phyloP scores from a whole-genome alignment of 1,140 invertebrate genomes.

The Pseudomyrmex cubaensis region DNA sequence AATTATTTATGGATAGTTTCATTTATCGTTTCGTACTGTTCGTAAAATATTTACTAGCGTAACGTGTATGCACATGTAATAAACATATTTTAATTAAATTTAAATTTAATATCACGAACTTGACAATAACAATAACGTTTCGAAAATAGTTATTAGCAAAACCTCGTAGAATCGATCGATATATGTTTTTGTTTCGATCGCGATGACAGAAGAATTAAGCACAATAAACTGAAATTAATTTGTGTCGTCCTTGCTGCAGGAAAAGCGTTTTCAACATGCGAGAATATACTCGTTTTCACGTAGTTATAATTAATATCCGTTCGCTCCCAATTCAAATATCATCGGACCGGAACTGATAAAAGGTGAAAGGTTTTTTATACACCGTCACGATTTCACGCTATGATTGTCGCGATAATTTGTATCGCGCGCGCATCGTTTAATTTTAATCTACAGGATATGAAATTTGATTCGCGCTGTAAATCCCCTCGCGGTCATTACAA shows the following conservation, averaged over 20 bases:
- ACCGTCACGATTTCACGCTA: conserved; percentile 54
- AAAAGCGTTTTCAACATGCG: conserved; percentile 51
- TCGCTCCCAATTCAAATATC: conserved; percentile 70
- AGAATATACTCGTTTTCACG: conserved; percentile 61
- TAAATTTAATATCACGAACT: neutral
- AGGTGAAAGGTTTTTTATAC: conserved; percentile 55
- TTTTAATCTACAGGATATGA: conserved; percentile 68
- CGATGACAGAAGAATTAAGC: conserved; percentile 31
- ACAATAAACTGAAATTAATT: conserved; percentile 62
- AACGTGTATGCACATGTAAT: neutral
- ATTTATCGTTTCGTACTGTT: neutral
- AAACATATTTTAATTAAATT: neutral
- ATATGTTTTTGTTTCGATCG: conserved; percentile 46
- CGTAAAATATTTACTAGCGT: neutral
- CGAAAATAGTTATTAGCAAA: neutral
- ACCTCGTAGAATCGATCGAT: conserved; percentile 19
- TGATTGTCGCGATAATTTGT: conserved; percentile 70
- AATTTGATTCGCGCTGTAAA: conserved; percentile 53
- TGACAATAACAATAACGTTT: neutral
- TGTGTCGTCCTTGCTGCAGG: conserved; percentile 25
- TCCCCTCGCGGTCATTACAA: conserved; percentile 44
- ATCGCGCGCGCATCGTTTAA: conserved; percentile 64
- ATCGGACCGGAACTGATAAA: neutral
- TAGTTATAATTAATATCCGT: conserved; percentile 73
- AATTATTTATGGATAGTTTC: neutral